Conservation (phyloP, 2,113 vertebrate species). For the Gorilla gorilla region DNA sequence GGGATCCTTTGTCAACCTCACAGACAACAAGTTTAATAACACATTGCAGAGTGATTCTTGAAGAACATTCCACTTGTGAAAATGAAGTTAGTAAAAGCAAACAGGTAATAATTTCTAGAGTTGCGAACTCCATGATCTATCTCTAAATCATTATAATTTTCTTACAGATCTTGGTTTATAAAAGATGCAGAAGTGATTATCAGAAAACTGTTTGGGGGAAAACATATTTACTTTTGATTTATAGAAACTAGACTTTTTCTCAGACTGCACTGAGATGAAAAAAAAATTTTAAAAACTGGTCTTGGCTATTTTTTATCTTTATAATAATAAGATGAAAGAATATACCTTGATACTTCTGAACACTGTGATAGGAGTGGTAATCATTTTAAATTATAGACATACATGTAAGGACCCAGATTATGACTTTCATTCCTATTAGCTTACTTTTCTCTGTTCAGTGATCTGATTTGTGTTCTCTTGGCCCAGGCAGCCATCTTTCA, state of each 20-base stretch:
- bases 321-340: neutral
- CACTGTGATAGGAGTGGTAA: neutral
- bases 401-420: neutral
- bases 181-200: neutral
- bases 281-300: fast-evolving
- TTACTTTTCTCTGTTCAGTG: neutral
- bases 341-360: neutral
- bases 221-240: neutral
- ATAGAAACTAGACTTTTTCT: neutral
- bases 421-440: neutral
- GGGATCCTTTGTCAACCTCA: constrained; percentile 92
- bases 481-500: neutral
- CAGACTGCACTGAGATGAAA: too few species aligned
- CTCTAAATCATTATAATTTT: constrained; percentile 13
- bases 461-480: neutral
- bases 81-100: constrained; percentile 86
- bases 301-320: neutral
- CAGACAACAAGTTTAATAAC: constrained; percentile 88
- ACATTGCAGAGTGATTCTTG: constrained; percentile 87
- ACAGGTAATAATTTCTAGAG: constrained; percentile 84
- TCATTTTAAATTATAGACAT: neutral
- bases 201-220: neutral
- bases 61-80: constrained; percentile 84
- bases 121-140: neutral
- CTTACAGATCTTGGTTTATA: constrained; percentile 9